Evolutionary conservation across 2,888 invertebrate genomes (phyloP), one percentile per base, ranked within the genome.

Genomic region (Argynnis bischoffii): DNA sequence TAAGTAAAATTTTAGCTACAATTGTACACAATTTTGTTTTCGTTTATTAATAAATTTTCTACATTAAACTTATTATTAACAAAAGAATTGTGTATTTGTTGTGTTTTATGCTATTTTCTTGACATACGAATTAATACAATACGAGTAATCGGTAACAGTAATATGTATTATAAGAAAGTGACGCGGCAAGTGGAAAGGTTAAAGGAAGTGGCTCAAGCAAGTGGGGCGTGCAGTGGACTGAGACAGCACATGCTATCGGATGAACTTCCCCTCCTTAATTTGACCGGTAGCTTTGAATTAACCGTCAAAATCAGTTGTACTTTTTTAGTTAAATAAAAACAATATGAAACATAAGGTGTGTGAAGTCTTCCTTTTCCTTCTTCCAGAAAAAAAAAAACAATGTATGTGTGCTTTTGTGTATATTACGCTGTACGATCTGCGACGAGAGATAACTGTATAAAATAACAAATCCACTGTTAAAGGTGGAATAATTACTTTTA

Each of bases 191-290:
- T 72, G 70, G 63, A 70, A 69, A 73, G 70, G 73, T 72, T 70
- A 72, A 51, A 73, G 75, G 75, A 74, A 74, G 73, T 64, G 68
- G 71, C 64, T 53, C 66, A 63, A 31, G 66, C 71, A 72, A 73
- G 72, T 74, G 74, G 73, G 72, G 73, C 73, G 75, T 41, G 53
- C 74, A 67, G 70, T 72, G 67, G 66, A 69, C 71, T 67, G 73
- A 61, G 69, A 70, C 72, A 53, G 59, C 69, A 70, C 67, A 70
- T 70, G 70, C 56, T 69, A 72, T 68, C 66, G 66, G 69, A 59
- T 67, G 67, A 56, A 60, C 69, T 70, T 69, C 69, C 67, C 47
- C 46, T 64, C 64, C 35, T 46, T 50, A 57, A 51, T 63, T 69
- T 47, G 57, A 50, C 51, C 18, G 53, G 35, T 50, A 60, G 60